These are phyloP conservation scores for Sarotherodon lohbergeri DNA, from an alignment of 2,113 vertebrate species.

Conservation along the genomic window DNA sequence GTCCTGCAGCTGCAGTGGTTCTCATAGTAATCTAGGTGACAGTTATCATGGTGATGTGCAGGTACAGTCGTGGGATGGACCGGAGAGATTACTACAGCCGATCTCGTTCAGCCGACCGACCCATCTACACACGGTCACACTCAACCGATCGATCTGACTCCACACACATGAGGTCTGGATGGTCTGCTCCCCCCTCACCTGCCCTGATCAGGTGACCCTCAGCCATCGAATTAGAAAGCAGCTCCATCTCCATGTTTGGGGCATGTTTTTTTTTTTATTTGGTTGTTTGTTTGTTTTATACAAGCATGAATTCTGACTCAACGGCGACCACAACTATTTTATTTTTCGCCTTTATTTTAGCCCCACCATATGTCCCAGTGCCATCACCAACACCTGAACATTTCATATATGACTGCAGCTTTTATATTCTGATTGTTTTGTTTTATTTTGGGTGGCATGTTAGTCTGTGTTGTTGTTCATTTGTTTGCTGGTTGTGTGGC, in stretches of 20 bases:
- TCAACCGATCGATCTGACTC: constrained; percentile 88
- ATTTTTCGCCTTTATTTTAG: neutral
- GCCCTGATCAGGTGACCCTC: constrained; percentile 92
- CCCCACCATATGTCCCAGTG: neutral
- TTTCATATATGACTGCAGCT: neutral
- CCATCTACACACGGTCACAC: constrained; percentile 81
- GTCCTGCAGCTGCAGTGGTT: constrained; percentile 67
- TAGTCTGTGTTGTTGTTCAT: neutral
- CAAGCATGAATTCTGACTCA: neutral
- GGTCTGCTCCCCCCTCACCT: constrained; percentile 96
- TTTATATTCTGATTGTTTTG: neutral
- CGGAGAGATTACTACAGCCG: constrained; percentile 90
- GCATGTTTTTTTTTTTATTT: neutral
- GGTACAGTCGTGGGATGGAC: constrained; percentile 87
- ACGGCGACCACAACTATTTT: neutral
- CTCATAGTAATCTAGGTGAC: neutral
- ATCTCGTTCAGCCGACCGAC: constrained; percentile 91
- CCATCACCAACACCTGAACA: neutral
- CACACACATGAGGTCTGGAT: constrained; percentile 89
- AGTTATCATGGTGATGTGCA: constrained; percentile 81
- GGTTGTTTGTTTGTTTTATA: neutral
- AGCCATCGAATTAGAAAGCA: constrained; percentile 60
- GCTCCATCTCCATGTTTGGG: neutral
- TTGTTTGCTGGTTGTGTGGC: neutral
- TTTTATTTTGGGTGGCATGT: neutral